phyloP scores from a whole-genome alignment of 2,888 invertebrate species.

The Bombylius major region DNA sequence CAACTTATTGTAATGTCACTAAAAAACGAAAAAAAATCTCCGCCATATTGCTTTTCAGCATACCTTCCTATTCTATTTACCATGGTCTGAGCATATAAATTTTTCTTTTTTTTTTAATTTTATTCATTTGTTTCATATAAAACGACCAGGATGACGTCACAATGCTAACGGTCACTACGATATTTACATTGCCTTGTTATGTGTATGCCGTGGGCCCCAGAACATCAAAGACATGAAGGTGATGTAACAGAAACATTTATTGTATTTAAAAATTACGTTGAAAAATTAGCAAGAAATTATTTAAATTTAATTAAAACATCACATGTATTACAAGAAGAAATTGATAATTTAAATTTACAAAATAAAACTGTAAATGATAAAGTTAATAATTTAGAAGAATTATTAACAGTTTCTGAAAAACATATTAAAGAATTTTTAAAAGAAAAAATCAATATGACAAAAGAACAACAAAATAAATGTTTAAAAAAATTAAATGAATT shows the following conservation, averaged over 20 bases:
- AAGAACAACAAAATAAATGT: neutral
- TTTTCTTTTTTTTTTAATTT: too few species aligned
- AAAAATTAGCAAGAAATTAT: slow-evolving; percentile 18
- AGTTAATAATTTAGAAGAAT: neutral
- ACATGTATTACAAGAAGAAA: neutral
- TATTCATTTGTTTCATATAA: too few species aligned
- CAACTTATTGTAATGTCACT: too few species aligned
- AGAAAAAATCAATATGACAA: neutral
- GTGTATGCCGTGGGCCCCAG: too few species aligned
- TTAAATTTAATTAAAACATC: slow-evolving; percentile 13
- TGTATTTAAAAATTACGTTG: slow-evolving; percentile 21
- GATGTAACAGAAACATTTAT: slow-evolving; percentile 17
- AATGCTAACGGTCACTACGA: too few species aligned
- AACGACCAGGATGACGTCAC: too few species aligned
- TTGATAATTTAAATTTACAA: neutral
- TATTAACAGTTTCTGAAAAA: neutral
- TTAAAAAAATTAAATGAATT: slow-evolving; percentile 4
- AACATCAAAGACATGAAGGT: too few species aligned
- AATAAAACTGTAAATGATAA: neutral
- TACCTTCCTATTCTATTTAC: too few species aligned
- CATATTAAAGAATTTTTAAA: neutral
- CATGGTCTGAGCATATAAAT: too few species aligned
- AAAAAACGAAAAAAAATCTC: too few species aligned
- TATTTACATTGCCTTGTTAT: too few species aligned
- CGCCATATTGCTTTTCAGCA: too few species aligned